Evolutionary conservation across 1,140 invertebrate genomes (phyloP).

Genomic region (Sitophilus oryzae): DNA sequence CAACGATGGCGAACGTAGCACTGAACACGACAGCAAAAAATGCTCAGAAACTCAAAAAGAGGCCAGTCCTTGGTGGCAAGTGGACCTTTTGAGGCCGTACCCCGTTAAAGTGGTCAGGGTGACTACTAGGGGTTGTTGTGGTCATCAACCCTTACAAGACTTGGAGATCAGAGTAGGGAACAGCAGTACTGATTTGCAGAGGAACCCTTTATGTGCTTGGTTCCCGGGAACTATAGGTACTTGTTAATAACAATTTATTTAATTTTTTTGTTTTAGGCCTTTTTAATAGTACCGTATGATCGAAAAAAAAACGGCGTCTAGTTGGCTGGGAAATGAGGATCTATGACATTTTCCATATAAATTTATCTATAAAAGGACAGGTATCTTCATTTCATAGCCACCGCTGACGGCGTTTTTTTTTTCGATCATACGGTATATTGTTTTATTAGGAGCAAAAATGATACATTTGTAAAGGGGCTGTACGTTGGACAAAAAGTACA

Average conservation of each 20-base stretch:
- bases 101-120: slow-evolving; percentile 77
- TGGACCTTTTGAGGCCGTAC: slow-evolving; percentile 77
- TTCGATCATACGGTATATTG: too few species aligned
- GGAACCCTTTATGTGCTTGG: slow-evolving; percentile 88
- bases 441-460: too few species aligned
- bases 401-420: too few species aligned
- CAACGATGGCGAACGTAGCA: slow-evolving; percentile 76
- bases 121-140: slow-evolving; percentile 70
- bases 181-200: slow-evolving; percentile 75
- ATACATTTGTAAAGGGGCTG: too few species aligned
- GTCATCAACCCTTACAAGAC: slow-evolving; percentile 84
- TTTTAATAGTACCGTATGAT: too few species aligned
- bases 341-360: too few species aligned
- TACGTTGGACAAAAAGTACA: too few species aligned
- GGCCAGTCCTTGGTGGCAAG: slow-evolving; percentile 86
- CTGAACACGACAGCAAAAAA: slow-evolving; percentile 76
- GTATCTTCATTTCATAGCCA: too few species aligned
- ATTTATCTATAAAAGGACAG: too few species aligned
- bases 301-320: too few species aligned
- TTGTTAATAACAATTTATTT: too few species aligned
- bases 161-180: slow-evolving; percentile 88
- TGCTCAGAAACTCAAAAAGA: slow-evolving; percentile 87
- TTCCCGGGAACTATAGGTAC: slow-evolving; percentile 85
- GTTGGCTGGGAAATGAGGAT: too few species aligned
- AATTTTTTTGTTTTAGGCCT: slow-evolving; percentile 1